Evolutionary conservation across 2,113 vertebrate genomes (phyloP), one percentile per base, ranked within the genome.

Genomic region (Spea multiplicata): DNA sequence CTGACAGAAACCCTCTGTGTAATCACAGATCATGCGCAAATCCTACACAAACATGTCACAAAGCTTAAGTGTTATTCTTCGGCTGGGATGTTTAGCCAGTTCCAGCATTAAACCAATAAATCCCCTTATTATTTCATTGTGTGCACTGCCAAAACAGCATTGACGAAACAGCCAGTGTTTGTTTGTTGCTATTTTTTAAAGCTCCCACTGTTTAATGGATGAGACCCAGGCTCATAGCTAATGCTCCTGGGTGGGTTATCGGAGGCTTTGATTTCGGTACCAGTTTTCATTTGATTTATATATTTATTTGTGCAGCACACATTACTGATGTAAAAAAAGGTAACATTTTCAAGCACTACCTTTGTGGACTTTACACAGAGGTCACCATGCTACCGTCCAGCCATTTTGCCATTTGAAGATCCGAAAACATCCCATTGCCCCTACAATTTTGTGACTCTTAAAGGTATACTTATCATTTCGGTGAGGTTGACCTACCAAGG

Each of bases 91-190:
- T 77, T 70, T 77, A 70, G 75, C 75, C 75, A 77, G 66, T 77
- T 70, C 67, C 55, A 70, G 69, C 66, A 77, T 61, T 70, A 70
- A 71, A 13, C 66, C 46, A 4, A 3, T 77, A 77, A 77, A 77
- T 77, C 75, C 75, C 75, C 55, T 49, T 77, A 77, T 77, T 77
- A 77, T 77, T 59, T 77, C 66, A 77, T 71, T 77, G 75, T 61
- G 52, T 77, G 48, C 49, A 62, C 55, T 49, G 75, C 66, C 66
- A 77, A 70, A 70, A 9, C 16, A 50, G 50, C 57, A 44, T 53
- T 57, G 66, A 70, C 55, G 66, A 62, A 69, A 14, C 55, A 44
- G 53, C 8, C 75, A 77, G 50, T 49, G 75, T 62, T 44, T 67
- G 6, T 76, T 69, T 77, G 55, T 59, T 59, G 10, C 55, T 59